These are phyloP conservation scores for Calcarius ornatus DNA, from an alignment of 2,113 vertebrate genomes.

Conservation along the genomic window DNA sequence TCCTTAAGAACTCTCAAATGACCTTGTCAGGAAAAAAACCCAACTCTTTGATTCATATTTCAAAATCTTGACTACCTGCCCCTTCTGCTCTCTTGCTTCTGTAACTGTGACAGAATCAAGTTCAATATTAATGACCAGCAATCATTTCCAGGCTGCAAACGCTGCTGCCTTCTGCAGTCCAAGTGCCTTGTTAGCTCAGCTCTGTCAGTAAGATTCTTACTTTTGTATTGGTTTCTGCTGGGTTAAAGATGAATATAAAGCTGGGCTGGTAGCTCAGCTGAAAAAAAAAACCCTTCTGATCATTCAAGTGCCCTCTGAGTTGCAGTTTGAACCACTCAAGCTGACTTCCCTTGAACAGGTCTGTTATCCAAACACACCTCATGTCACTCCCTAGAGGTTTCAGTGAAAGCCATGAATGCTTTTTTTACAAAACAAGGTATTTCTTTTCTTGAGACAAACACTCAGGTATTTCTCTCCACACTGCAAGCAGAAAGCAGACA, in stretches of 20 bases:
- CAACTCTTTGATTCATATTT: slow-evolving; percentile 54
- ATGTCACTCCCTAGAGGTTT: not conserved
- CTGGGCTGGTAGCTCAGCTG: not conserved
- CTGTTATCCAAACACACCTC: not conserved
- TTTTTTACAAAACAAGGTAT: not conserved
- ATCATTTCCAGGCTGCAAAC: not conserved
- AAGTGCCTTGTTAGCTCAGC: not conserved
- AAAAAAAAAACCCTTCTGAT: not conserved
- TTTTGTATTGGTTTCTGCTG: not conserved
- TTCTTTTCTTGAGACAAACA: not conserved
- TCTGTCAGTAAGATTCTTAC: not conserved
- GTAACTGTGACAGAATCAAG: not conserved
- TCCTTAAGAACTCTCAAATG: slow-evolving; percentile 25
- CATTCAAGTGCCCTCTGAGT: not conserved
- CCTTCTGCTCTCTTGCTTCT: not conserved
- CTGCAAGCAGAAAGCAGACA: not conserved
- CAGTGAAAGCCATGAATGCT: not conserved
- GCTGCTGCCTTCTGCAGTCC: not conserved
- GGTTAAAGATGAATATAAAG: not conserved
- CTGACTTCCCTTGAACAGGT: not conserved
- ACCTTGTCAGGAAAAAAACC: not conserved
- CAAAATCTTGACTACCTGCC: slow-evolving; percentile 14
- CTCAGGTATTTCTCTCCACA: not conserved
- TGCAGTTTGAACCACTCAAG: not conserved
- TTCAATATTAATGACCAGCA: slow-evolving; percentile 39